A percentile compares a stretch with the other conserved stretches of the same genome.
Evolutionary conservation across 2,888 invertebrate species (phyloP).

Genomic region (Petrolisthes cinctipes): DNA sequence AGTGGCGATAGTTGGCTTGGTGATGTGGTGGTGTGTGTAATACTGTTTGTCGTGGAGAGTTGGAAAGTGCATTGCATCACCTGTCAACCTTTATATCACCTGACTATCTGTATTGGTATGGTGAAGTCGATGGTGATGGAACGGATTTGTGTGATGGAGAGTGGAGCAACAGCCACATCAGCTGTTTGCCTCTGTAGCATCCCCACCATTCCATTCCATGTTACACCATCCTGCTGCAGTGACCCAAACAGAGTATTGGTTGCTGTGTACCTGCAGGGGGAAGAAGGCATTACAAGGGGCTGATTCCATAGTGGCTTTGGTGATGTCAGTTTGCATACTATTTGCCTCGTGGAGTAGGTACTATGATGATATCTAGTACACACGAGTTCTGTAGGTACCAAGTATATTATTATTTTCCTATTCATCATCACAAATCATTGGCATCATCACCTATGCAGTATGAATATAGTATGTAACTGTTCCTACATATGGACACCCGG

Average conservation of each 20-base stretch:
- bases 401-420: too few relatives aligned
- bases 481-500: too few relatives aligned
- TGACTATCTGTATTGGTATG: constrained; percentile 57
- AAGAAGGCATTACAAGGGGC: not conserved
- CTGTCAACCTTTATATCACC: constrained; percentile 15
- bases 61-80: too few relatives aligned
- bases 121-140: constrained; percentile 56
- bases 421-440: too few relatives aligned
- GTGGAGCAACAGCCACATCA: constrained; percentile 56
- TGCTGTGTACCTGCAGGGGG: constrained; percentile 47
- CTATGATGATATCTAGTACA: too few relatives aligned
- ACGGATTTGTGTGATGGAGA: constrained; percentile 57
- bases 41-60: too few relatives aligned
- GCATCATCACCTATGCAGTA: too few relatives aligned
- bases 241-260: constrained; percentile 52
- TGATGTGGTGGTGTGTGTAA: too few relatives aligned
- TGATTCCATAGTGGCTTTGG: not conserved
- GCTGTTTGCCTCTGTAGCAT: constrained; percentile 54
- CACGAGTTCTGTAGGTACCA: too few relatives aligned
- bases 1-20: not conserved
- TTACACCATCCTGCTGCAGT: constrained; percentile 47
- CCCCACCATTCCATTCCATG: constrained; percentile 64
- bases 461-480: too few relatives aligned
- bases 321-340: too few relatives aligned
- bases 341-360: too few relatives aligned